Conservation (phyloP, 1,140 invertebrate species). For the Eupeodes corollae region DNA sequence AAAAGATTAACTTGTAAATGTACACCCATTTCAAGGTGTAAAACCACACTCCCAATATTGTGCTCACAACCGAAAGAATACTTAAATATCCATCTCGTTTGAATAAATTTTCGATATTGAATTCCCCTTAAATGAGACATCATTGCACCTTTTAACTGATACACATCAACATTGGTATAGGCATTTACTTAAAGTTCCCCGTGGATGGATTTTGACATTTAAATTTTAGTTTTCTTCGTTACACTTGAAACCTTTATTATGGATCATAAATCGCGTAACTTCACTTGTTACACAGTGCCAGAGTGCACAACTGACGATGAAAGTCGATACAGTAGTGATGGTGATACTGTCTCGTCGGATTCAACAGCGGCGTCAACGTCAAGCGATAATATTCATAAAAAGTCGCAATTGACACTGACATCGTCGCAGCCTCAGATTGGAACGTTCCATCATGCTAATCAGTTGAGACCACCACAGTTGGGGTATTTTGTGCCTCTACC, state of each 20-base stretch:
- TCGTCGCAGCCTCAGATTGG: conserved; percentile 21
- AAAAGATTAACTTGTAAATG: too few relatives aligned
- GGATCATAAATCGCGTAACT: conserved; percentile 15
- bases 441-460: conserved; percentile 18
- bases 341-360: conserved; percentile 14
- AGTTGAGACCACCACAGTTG: conserved; percentile 16
- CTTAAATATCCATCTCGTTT: too few relatives aligned
- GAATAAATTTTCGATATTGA: too few relatives aligned
- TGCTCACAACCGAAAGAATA: too few relatives aligned
- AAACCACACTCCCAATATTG: too few relatives aligned
- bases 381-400: conserved; percentile 13
- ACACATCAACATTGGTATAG: too few relatives aligned
- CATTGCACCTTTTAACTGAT: too few relatives aligned
- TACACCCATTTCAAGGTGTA: too few relatives aligned
- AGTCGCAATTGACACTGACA: conserved; percentile 6
- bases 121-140: too few relatives aligned
- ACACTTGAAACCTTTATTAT: conserved; percentile 1
- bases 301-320: conserved; percentile 23
- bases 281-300: conserved; percentile 32
- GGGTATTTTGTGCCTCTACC: conserved; percentile 33
- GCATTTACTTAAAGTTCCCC: too few relatives aligned
- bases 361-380: conserved; percentile 24
- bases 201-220: too few relatives aligned
- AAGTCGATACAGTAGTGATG: neutral
- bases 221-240: too few relatives aligned